A percentile compares a stretch with the other conserved stretches of the same genome.
These are phyloP conservation scores for Tiliacea aurago DNA, from an alignment of 2,888 invertebrate species.

Conservation along the genomic window DNA sequence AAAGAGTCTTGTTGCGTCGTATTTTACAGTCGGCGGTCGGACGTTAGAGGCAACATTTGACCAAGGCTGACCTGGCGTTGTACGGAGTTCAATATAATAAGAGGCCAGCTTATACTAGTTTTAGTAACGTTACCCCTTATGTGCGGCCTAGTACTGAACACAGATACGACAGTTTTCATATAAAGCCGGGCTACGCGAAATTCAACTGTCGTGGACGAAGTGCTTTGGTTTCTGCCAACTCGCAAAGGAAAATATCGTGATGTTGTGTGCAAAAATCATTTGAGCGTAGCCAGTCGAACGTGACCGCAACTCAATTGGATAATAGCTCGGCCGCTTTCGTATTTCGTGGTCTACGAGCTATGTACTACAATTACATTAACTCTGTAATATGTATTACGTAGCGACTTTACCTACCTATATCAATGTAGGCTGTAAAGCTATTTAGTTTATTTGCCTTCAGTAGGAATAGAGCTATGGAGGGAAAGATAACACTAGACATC, in stretches of 20 bases:
- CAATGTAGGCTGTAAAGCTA: not conserved
- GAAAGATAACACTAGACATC: not conserved
- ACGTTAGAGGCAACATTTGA: no score
- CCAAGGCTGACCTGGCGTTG: no score
- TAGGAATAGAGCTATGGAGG: not conserved
- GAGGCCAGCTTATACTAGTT: no score
- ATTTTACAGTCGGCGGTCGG: not conserved
- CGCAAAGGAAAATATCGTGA: conserved; percentile 1
- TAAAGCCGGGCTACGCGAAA: not conserved
- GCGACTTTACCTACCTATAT: no score
- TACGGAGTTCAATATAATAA: no score
- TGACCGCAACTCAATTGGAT: conserved; percentile 50
- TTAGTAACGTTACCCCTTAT: no score
- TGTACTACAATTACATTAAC: conserved; percentile 13
- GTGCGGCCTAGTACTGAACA: no score
- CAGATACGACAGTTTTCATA: not conserved
- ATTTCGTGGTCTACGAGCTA: conserved; percentile 28
- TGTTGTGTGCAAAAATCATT: conserved; percentile 31
- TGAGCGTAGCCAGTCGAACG: conserved; percentile 29
- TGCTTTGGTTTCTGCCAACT: not conserved
- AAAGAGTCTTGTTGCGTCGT: not conserved
- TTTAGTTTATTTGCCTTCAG: not conserved
- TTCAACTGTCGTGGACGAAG: not conserved
- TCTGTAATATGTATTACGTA: not conserved
- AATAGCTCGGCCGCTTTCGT: conserved; percentile 57